These are phyloP conservation scores for Gymnodraco acuticeps DNA, from an alignment of 2,797 vertebrate species.

Conservation along the genomic window DNA sequence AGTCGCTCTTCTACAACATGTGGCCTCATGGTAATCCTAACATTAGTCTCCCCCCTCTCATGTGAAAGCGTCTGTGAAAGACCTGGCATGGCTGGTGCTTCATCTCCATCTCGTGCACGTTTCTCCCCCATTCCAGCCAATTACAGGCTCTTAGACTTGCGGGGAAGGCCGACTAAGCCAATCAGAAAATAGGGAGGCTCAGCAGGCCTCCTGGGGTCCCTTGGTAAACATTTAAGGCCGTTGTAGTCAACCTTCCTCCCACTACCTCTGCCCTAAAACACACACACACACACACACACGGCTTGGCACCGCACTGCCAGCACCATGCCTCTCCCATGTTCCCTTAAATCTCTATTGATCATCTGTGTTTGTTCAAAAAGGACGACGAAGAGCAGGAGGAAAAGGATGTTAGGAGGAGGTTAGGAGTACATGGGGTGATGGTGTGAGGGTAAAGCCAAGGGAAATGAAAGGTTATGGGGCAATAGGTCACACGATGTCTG, in stretches of 20 bases:
- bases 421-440: slow-evolving; percentile 32
- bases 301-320: slow-evolving; percentile 48
- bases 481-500: slow-evolving; percentile 54
- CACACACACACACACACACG: slow-evolving; percentile 24
- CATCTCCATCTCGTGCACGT: slow-evolving; percentile 48
- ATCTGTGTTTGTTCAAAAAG: slow-evolving; percentile 62
- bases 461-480: slow-evolving; percentile 61
- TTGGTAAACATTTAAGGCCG: slow-evolving; percentile 76
- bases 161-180: slow-evolving; percentile 64
- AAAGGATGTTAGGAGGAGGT: slow-evolving; percentile 7
- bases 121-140: slow-evolving; percentile 59
- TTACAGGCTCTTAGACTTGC: slow-evolving; percentile 43
- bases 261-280: slow-evolving; percentile 66
- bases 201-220: slow-evolving; percentile 64
- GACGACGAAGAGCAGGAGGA: slow-evolving; percentile 40
- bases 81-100: slow-evolving; percentile 32
- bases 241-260: slow-evolving; percentile 65
- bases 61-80: slow-evolving; percentile 54
- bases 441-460: slow-evolving; percentile 47
- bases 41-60: slow-evolving; percentile 24
- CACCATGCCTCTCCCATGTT: slow-evolving; percentile 55
- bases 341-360: slow-evolving; percentile 61
- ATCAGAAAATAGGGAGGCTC: slow-evolving; percentile 77
- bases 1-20: slow-evolving; percentile 30
- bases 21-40: slow-evolving; percentile 63